These are phyloP conservation scores for Notolepis coatsorum DNA, from an alignment of 2,797 vertebrate genomes.

Conservation along the genomic window DNA sequence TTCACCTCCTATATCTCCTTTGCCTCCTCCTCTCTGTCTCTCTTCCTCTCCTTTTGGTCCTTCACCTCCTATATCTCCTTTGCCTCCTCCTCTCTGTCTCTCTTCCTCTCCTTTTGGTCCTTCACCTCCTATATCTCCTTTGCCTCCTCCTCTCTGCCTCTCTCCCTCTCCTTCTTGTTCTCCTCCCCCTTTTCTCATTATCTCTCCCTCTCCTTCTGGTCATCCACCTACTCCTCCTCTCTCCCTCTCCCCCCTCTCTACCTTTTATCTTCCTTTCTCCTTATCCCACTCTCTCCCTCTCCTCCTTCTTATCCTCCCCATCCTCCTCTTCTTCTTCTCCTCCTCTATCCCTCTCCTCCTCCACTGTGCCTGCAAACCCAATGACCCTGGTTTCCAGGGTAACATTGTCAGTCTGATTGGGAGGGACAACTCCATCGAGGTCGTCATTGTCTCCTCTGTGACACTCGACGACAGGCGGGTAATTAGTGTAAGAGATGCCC, in stretches of 20 bases:
- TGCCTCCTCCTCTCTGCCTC: too few species aligned
- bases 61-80: too few species aligned
- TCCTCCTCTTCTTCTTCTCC: slow-evolving; percentile 4
- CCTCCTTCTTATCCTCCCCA: slow-evolving; percentile 28
- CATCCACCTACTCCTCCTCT: slow-evolving; percentile 11
- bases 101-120: slow-evolving; percentile 9
- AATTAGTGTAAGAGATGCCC: slow-evolving; percentile 68
- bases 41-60: slow-evolving; percentile 3
- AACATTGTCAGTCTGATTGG: slow-evolving; percentile 67
- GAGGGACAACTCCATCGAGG: slow-evolving; percentile 67
- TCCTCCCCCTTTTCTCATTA: slow-evolving; percentile 34
- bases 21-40: slow-evolving; percentile 35
- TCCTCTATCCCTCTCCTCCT: slow-evolving; percentile 15
- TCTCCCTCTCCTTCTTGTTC: slow-evolving; percentile 16
- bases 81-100: slow-evolving; percentile 35
- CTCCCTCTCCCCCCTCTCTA: slow-evolving; percentile 35
- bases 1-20: too few species aligned
- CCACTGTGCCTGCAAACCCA: slow-evolving; percentile 50
- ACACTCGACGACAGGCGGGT: slow-evolving; percentile 50
- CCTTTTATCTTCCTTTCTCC: too few species aligned
- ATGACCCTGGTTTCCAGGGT: slow-evolving; percentile 62
- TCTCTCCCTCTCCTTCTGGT: slow-evolving; percentile 11
- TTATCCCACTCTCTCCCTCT: slow-evolving; percentile 5
- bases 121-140: slow-evolving; percentile 31
- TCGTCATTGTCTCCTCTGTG: slow-evolving; percentile 65